Evolutionary conservation across 2,888 invertebrate genomes (phyloP).

Genomic region (Drosophila dives): DNA sequence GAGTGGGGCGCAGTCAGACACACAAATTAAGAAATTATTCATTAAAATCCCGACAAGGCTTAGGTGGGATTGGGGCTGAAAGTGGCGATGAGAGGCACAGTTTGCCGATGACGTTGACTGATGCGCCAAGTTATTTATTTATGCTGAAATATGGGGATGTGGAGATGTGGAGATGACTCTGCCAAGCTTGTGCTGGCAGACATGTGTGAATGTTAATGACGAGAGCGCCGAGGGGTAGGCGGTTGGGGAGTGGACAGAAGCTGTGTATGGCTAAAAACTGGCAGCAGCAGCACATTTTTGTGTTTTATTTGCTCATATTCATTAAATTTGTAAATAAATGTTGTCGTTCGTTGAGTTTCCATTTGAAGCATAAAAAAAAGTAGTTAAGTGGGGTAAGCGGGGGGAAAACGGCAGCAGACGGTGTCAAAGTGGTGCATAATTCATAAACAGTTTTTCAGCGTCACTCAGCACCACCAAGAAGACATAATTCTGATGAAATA

Average conservation of each 20-base stretch:
- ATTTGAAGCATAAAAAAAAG: conserved; percentile 58
- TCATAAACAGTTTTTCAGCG: conserved; percentile 53
- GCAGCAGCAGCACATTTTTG: conserved; percentile 24
- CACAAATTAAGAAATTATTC: conserved; percentile 66
- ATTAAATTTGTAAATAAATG: conserved; percentile 78
- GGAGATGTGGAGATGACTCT: background rate
- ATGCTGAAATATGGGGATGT: conserved; percentile 45
- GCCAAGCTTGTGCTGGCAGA: conserved; percentile 22
- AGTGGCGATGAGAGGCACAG: conserved; percentile 8
- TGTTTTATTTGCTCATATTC: conserved; percentile 49
- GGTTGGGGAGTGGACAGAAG: background rate
- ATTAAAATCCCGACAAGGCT: conserved; percentile 59
- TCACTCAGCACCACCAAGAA: conserved; percentile 26
- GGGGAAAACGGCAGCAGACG: background rate
- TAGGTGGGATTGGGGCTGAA: background rate
- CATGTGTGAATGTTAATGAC: conserved; percentile 50
- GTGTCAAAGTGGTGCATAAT: conserved; percentile 52
- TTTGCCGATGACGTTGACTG: conserved; percentile 67
- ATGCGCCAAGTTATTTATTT: conserved; percentile 61
- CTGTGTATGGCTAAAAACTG: conserved; percentile 16
- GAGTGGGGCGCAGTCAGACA: conserved; percentile 28
- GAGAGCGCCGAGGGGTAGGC: background rate
- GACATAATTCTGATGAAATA: conserved; percentile 37
- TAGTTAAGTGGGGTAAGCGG: background rate
- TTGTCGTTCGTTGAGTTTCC: conserved; percentile 71